A percentile compares a stretch with the other conserved stretches of the same genome.
Evolutionary conservation across 2,797 vertebrate species (phyloP).

Genomic region (Eremophila alpestris): DNA sequence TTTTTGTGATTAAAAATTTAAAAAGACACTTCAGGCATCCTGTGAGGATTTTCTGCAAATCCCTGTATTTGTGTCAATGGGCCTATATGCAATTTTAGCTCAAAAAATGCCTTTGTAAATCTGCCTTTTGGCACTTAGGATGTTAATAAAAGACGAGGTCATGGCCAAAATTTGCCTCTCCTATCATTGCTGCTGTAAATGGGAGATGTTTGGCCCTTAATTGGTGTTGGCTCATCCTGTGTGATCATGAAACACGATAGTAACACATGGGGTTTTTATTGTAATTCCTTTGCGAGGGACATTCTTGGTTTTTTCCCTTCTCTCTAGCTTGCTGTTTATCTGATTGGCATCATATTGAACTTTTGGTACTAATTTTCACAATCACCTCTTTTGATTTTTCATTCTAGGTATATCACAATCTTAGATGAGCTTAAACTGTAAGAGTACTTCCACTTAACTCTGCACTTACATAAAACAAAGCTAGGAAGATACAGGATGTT

Average conservation of each 20-base stretch:
- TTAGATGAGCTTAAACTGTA: background rate
- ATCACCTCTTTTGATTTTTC: background rate
- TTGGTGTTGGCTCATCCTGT: background rate
- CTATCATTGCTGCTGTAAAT: background rate
- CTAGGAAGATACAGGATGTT: background rate
- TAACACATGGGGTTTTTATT: background rate
- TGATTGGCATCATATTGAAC: background rate
- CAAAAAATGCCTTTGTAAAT: background rate
- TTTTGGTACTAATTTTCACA: background rate
- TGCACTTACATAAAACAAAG: background rate
- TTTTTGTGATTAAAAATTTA: conserved; percentile 45
- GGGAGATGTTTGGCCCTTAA: conserved; percentile 1
- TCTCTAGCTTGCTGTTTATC: background rate
- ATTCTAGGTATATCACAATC: background rate
- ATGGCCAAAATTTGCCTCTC: background rate
- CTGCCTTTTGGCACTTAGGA: background rate
- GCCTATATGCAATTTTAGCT: background rate
- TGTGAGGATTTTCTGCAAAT: background rate
- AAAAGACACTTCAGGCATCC: background rate
- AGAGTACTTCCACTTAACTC: background rate
- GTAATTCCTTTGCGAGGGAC: background rate
- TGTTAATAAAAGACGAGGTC: background rate
- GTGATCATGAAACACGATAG: background rate
- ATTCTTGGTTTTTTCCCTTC: background rate
- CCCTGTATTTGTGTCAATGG: background rate